A percentile compares a stretch with the other conserved stretches of the same genome.
Evolutionary conservation across 1,140 invertebrate species (phyloP).

Genomic region (Colletes gigas): DNA sequence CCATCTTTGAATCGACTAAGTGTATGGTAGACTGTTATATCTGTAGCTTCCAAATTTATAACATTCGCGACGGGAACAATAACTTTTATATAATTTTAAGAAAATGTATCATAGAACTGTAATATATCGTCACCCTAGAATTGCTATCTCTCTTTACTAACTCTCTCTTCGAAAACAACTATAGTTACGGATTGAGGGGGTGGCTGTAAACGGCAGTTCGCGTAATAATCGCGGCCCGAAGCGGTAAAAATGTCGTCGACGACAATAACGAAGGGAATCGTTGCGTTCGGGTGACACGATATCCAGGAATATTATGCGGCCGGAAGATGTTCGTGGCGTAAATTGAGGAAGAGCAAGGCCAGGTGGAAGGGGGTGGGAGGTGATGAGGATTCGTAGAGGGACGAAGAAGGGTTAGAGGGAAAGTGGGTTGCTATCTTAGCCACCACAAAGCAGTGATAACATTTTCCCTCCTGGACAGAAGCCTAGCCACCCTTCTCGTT

Average conservation of each 20-base stretch:
- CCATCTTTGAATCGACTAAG: too few relatives aligned
- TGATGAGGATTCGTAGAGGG: slow-evolving; percentile 54
- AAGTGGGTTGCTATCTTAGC: slow-evolving; percentile 80
- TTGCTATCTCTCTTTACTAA: too few relatives aligned
- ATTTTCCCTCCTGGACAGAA: slow-evolving; percentile 81
- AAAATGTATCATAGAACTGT: too few relatives aligned
- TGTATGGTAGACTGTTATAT: too few relatives aligned
- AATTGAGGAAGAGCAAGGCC: not conserved
- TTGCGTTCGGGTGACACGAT: slow-evolving; percentile 10
- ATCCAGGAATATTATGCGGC: slow-evolving; percentile 19
- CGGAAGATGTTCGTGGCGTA: slow-evolving; percentile 26
- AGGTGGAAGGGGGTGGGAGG: slow-evolving; percentile 33
- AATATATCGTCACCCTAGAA: too few relatives aligned
- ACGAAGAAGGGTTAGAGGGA: slow-evolving; percentile 62
- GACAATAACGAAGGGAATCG: slow-evolving; percentile 14
- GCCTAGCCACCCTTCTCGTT: slow-evolving; percentile 79
- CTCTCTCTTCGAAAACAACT: too few relatives aligned
- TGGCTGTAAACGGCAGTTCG: too few relatives aligned
- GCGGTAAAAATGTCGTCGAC: not conserved
- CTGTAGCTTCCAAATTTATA: too few relatives aligned
- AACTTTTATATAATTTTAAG: too few relatives aligned
- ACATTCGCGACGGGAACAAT: too few relatives aligned
- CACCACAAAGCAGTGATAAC: slow-evolving; percentile 82
- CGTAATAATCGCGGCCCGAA: too few relatives aligned
- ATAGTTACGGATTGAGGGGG: too few relatives aligned